Evolutionary conservation across 2,888 invertebrate genomes (phyloP).

Genomic region (Galerucella calmariensis): DNA sequence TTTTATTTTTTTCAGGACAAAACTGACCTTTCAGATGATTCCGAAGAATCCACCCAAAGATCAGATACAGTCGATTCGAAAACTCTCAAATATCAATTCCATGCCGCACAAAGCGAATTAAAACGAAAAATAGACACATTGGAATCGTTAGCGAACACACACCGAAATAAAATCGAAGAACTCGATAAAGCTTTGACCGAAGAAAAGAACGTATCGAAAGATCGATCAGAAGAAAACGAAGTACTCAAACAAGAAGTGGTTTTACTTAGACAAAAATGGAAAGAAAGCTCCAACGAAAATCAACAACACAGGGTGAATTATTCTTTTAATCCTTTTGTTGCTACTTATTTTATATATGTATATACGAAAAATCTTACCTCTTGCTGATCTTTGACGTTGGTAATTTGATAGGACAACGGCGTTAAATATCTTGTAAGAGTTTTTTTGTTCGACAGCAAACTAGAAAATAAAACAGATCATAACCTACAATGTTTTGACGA

Average conservation of each 20-base stretch:
- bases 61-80: constrained; percentile 57
- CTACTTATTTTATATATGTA: too few relatives aligned
- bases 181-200: constrained; percentile 53
- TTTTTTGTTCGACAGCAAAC: constrained; percentile 66
- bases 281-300: constrained; percentile 66
- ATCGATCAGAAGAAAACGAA: constrained; percentile 54
- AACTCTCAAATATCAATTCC: constrained; percentile 63
- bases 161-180: constrained; percentile 56
- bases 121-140: constrained; percentile 59
- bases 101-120: constrained; percentile 60
- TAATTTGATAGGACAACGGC: constrained; percentile 66
- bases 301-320: constrained; percentile 64
- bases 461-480: constrained; percentile 48
- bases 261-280: constrained; percentile 63
- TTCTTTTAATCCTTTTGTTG: constrained; percentile 4
- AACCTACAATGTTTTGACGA: constrained; percentile 7
- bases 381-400: constrained; percentile 62
- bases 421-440: constrained; percentile 65
- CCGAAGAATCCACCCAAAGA: constrained; percentile 41
- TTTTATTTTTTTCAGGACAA: constrained; percentile 21
- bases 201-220: constrained; percentile 54
- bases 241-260: constrained; percentile 56
- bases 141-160: constrained; percentile 55
- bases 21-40: constrained; percentile 36
- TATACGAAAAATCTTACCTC: constrained; percentile 61